Evolutionary conservation across 2,888 invertebrate genomes (phyloP), one percentile per base, ranked within the genome.

Genomic region (Synergus umbraculus): DNA sequence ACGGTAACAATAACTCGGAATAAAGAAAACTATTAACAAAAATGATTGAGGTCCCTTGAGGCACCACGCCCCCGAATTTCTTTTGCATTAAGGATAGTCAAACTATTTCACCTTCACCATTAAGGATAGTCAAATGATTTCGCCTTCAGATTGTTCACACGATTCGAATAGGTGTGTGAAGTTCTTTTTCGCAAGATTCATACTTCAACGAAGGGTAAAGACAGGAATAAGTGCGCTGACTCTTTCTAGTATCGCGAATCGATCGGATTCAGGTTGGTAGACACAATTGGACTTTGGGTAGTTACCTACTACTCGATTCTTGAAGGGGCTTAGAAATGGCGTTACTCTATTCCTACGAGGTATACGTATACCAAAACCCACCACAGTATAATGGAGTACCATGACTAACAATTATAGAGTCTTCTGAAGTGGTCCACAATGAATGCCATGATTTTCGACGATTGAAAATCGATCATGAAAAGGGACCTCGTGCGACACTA

Each of bases 341-440:
- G 54, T 73, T 69, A 54, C 37, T 22, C 22, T 73, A 73, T 73
- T 29, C n/a, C 37, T 54, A 73, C 37, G 54, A 73, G 73, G 73
- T 73, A 54, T 49, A 73, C 73, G 22, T 22, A 22, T 22, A 22
- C 0, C 1, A 54, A 73, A 29, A 37, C 49, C n/a, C 37, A 73
- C 73, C 46, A 73, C 37, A 46, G 73, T 37, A 73, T 73, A 73
- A 73, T 73, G 37, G 73, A 73, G 73, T 73, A 49, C 49, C 73
- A 73, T 73, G 73, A 73, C 73, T 73, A 73, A 73, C 73, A n/a
- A 49, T 73, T 54, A 73, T 41, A 37, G 73, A 15, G 37, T 73
- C 54, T 73, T 54, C 73, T 29, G 49, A 49, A 73, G 73, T 15
- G 18, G 18, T n/a, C 37, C 37, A 73, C 73, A 73, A 73, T 73